These are phyloP conservation scores for Gnathonemus echidnorhynchus DNA, from an alignment of 2,113 vertebrate genomes.

Conservation along the genomic window DNA sequence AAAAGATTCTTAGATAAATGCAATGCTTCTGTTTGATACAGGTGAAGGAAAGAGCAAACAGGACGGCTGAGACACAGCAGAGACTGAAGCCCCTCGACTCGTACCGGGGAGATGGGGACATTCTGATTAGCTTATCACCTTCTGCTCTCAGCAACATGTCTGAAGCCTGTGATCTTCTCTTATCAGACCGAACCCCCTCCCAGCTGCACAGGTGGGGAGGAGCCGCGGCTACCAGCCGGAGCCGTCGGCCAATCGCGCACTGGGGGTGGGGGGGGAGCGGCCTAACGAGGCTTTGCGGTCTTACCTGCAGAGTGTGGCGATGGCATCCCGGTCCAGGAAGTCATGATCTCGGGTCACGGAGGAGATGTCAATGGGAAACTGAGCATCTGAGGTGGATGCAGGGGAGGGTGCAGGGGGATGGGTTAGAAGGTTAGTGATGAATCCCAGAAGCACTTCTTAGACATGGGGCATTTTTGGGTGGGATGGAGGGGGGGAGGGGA, in stretches of 20 bases:
- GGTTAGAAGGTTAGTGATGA: not conserved
- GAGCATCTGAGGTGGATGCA: constrained; percentile 65
- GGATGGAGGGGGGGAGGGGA: not conserved
- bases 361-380: constrained; percentile 86
- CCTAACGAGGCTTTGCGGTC: constrained; percentile 30
- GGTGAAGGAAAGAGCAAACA: not conserved
- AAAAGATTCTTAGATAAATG: not conserved
- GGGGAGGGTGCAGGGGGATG: constrained; percentile 17
- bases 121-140: not conserved
- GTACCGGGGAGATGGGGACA: not conserved
- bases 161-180: not conserved
- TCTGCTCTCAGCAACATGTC: not conserved
- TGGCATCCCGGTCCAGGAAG: constrained; percentile 92
- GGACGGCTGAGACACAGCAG: not conserved
- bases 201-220: not conserved
- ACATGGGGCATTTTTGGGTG: not conserved
- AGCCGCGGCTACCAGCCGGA: not conserved
- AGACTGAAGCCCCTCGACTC: not conserved
- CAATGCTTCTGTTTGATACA: not conserved
- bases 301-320: constrained; percentile 92
- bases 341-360: constrained; percentile 92
- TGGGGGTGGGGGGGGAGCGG: not conserved
- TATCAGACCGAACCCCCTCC: not conserved
- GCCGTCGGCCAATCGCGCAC: not conserved
- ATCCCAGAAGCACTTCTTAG: not conserved